Base-by-base conservation (phyloP, 2,888 invertebrate genomes). In the Thera britannica region DNA sequence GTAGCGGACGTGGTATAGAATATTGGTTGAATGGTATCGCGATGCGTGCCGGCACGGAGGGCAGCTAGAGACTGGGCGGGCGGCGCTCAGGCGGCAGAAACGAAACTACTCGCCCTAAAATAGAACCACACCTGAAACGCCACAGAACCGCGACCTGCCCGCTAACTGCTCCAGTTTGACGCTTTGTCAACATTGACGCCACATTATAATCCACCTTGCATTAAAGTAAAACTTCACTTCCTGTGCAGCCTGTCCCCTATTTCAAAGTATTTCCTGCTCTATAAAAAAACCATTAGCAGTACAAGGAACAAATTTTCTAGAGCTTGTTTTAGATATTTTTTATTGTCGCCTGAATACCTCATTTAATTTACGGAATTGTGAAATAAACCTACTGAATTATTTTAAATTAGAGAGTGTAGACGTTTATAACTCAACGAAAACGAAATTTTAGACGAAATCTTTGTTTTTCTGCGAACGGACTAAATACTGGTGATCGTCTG, bases 121-220 rank as follows among this genome's bases (percentile, higher is more conserved):
- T 93, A 93, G 89, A 87, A 79, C 82, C 87, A 86, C 90, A 93
- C 94, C 93, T 92, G 93, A 90, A 89, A 79, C 84, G 85, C 79
- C 79, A 76, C 84, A 82, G 77, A 78, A 83, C 86, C 85, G 83
- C 85, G 84, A 88, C 89, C 88, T 86, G 80, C 80, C 78, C 81
- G 81, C 81, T 83, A 86, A 86, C 88, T 78, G 78, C 71, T 81
- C 79, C 78, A 83, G 76, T 83, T 83, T 74, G 83, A 81, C 81
- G 84, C 81, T 87, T 87, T 89, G 87, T 89, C 89, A 85, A 88
- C 87, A 85, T 77, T 78, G 78, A 81, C 87, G 86, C 84, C 84
- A 85, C 79, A 77, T 77, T 82, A 80, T 72, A 72, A 71, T 65
- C 60, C 64, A 72, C 74, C 74, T 74, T 72, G 63, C 70, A 74